A percentile compares a stretch with the other conserved stretches of the same genome.
Conservation (phyloP, 2,797 vertebrate species). For the Myotis findleyi region DNA sequence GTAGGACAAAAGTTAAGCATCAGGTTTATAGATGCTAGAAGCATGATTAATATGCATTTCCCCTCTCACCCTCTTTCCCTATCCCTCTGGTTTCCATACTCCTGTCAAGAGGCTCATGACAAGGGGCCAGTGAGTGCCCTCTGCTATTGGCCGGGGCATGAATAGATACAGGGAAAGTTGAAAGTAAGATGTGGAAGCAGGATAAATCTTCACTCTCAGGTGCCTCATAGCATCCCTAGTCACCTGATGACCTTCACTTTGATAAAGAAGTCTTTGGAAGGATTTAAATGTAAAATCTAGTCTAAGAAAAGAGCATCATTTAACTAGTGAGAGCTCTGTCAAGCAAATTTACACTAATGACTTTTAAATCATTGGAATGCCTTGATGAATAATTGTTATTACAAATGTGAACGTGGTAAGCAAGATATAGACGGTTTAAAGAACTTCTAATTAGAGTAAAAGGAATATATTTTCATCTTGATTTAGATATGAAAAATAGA, state of each 20-base stretch:
- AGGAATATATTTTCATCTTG: not conserved
- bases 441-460: conserved; percentile 10
- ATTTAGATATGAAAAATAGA: not conserved
- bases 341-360: not conserved
- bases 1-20: not conserved
- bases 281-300: not conserved
- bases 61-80: not conserved
- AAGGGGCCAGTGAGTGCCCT: not conserved
- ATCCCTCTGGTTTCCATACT: not conserved
- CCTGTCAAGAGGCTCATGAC: not conserved
- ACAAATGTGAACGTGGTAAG: not conserved
- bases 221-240: not conserved
- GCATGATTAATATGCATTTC: not conserved
- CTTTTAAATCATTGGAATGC: conserved; percentile 31
- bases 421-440: not conserved
- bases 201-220: not conserved
- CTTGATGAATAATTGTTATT: not conserved
- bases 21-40: not conserved
- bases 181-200: not conserved
- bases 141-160: not conserved
- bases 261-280: not conserved
- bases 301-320: not conserved
- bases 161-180: not conserved
- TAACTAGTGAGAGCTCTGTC: not conserved
- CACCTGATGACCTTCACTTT: not conserved